Percentiles rank a stretch among this genome's conserved stretches.
phyloP scores from a whole-genome alignment of 2,888 invertebrate species.

The Cacoxenus indagator region DNA sequence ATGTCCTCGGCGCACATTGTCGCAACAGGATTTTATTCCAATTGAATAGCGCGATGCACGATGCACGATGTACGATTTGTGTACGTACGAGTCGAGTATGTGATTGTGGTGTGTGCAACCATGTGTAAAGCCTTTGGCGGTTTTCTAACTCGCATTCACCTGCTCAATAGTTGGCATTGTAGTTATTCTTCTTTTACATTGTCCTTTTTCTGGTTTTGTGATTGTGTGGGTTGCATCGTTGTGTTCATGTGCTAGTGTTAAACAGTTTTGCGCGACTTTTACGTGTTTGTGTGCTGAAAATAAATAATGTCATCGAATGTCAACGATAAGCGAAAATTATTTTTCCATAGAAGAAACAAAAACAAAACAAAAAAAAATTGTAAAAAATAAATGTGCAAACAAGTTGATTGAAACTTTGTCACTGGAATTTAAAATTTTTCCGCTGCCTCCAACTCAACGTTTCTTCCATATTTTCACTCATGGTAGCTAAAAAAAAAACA shows the following conservation, averaged over 20 bases:
- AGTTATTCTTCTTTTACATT: not conserved
- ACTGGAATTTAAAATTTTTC: no score
- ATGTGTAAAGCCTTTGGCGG: constrained; percentile 25
- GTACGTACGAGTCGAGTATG: not conserved
- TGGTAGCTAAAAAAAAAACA: no score
- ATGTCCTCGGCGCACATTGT: constrained; percentile 9
- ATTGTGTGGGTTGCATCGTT: not conserved
- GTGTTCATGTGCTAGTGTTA: not conserved
- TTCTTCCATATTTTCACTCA: no score
- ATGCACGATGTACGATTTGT: constrained; percentile 18
- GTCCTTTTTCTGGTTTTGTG: not conserved
- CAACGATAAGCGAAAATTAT: constrained; percentile 23
- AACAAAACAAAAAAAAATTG: not conserved
- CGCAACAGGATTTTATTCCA: constrained; percentile 48
- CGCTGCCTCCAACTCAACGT: no score
- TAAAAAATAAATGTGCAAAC: not conserved
- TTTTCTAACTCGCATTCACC: constrained; percentile 12
- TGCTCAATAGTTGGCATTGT: no score
- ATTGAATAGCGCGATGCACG: constrained; percentile 45
- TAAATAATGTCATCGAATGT: constrained; percentile 25
- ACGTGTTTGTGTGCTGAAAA: constrained; percentile 9
- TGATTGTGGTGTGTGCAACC: constrained; percentile 10
- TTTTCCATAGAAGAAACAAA: constrained; percentile 3
- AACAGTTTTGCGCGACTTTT: not conserved
- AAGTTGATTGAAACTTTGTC: not conserved